These are phyloP conservation scores for Cryptophagus acutangulus DNA, from an alignment of 2,888 invertebrate genomes.

Conservation along the genomic window DNA sequence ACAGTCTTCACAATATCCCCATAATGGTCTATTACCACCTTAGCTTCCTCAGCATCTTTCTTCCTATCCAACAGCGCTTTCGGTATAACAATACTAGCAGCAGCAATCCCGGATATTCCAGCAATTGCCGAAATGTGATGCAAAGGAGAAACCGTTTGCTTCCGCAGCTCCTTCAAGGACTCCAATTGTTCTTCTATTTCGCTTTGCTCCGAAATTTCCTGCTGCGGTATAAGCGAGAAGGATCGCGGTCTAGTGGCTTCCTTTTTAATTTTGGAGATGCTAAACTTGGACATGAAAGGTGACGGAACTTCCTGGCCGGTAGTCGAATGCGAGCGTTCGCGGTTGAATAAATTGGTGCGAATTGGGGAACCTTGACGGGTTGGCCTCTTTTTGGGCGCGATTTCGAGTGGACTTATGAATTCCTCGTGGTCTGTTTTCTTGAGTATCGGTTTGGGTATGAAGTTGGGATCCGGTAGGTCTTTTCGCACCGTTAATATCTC, in stretches of 20 bases:
- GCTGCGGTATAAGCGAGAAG: constrained; percentile 26
- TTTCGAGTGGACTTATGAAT: too few species aligned
- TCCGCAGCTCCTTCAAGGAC: constrained; percentile 16
- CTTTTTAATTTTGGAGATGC: too few species aligned
- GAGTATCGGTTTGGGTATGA: constrained; percentile 74
- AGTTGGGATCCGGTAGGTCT: constrained; percentile 65
- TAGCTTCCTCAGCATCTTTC: constrained; percentile 59
- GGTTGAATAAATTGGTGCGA: constrained; percentile 13
- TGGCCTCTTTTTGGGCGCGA: constrained; percentile 14
- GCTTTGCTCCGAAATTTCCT: constrained; percentile 2
- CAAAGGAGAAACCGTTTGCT: constrained; percentile 19
- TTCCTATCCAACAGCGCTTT: constrained; percentile 38
- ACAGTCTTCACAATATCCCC: constrained; percentile 73
- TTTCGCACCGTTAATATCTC: constrained; percentile 57
- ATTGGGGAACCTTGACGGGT: constrained; percentile 26
- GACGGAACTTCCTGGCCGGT: too few species aligned
- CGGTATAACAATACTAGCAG: constrained; percentile 42
- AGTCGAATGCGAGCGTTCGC: constrained; percentile 16
- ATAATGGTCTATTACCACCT: constrained; percentile 72
- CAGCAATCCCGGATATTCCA: constrained; percentile 38
- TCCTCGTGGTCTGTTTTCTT: constrained; percentile 49
- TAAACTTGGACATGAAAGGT: too few species aligned
- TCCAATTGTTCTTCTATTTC: constrained; percentile 9
- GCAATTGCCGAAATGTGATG: constrained; percentile 35
- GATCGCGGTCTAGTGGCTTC: constrained; percentile 29